Evolutionary conservation across 2,113 vertebrate species (phyloP).

Genomic region (Phylloscopus trochilus): DNA sequence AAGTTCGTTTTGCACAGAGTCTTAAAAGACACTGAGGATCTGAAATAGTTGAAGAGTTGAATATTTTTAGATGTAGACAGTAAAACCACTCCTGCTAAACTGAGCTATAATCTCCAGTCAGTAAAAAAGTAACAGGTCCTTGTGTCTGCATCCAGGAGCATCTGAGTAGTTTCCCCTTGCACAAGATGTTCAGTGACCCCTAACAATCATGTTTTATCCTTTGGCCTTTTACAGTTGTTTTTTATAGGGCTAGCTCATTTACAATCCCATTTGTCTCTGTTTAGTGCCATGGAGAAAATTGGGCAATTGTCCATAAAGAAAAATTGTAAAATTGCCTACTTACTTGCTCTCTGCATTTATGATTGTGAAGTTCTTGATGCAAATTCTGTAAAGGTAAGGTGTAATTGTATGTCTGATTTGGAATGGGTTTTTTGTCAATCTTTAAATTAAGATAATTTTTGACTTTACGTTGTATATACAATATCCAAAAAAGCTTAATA

Average conservation of each 20-base stretch:
- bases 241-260: constrained; percentile 27
- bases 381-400: not conserved
- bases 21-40: not conserved
- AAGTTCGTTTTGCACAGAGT: not conserved
- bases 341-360: not conserved
- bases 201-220: not conserved
- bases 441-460: not conserved
- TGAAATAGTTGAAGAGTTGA: not conserved
- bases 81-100: not conserved
- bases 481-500: not conserved
- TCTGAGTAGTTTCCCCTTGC: not conserved
- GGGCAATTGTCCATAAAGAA: not conserved
- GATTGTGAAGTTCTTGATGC: not conserved
- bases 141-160: not conserved
- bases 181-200: not conserved
- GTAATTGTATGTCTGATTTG: not conserved
- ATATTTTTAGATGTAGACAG: not conserved
- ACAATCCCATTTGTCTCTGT: not conserved
- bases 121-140: not conserved
- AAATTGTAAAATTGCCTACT: not conserved
- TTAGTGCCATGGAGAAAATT: not conserved
- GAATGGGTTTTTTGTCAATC: not conserved
- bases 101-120: not conserved
- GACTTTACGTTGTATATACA: not conserved
- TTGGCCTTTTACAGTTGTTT: constrained; percentile 53